Conservation (phyloP, 1,140 invertebrate species). For the Papilio xuthus region DNA sequence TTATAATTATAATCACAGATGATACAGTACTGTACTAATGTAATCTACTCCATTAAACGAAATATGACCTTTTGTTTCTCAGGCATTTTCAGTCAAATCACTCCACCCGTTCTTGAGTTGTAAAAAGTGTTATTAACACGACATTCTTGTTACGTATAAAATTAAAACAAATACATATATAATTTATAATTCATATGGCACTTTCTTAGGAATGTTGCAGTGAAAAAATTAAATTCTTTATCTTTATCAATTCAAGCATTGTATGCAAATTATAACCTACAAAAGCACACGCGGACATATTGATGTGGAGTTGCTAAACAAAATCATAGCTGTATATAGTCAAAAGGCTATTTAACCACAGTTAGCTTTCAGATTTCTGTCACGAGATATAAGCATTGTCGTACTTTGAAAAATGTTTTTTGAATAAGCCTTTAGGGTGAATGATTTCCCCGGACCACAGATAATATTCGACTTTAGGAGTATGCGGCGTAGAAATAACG, state of each 20-base stretch:
- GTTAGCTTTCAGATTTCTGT: background rate
- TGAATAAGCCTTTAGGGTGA: background rate
- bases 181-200: slow-evolving; percentile 9
- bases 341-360: background rate
- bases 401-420: background rate
- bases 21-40: too few relatives aligned
- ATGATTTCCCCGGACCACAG: background rate
- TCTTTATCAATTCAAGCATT: slow-evolving; percentile 19
- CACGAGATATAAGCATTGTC: background rate
- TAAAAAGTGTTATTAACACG: too few relatives aligned
- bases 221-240: slow-evolving; percentile 22
- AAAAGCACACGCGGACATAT: slow-evolving; percentile 18
- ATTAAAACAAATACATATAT: too few relatives aligned
- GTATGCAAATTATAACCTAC: slow-evolving; percentile 38
- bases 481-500: too few relatives aligned
- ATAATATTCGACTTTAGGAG: too few relatives aligned
- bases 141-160: too few relatives aligned
- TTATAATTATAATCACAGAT: too few relatives aligned
- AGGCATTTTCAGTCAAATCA: too few relatives aligned
- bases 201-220: slow-evolving; percentile 25
- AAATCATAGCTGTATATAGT: background rate
- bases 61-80: too few relatives aligned
- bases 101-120: too few relatives aligned
- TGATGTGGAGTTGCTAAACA: slow-evolving; percentile 3
- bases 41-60: too few relatives aligned